Conservation (phyloP, 2,888 invertebrate genomes). For the Drosophila cognata region DNA sequence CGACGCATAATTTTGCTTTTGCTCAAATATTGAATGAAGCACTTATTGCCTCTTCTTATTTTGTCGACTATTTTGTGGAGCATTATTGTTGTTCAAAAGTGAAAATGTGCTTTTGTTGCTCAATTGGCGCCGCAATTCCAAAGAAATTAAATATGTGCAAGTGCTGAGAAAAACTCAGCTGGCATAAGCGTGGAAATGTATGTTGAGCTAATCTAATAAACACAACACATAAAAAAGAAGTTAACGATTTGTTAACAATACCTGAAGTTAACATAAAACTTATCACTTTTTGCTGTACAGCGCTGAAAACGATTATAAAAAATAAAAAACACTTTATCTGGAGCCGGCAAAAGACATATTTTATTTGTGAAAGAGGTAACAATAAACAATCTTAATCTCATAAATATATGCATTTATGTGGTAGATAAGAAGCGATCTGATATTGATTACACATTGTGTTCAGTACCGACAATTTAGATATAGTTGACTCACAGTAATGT, state of each 20-base stretch:
- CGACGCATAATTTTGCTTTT: slow-evolving; percentile 56
- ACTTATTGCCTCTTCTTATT: slow-evolving; percentile 17
- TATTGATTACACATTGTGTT: not conserved
- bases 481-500: not conserved
- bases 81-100: slow-evolving; percentile 50
- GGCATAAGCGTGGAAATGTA: not conserved
- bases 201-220: not conserved
- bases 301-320: not conserved
- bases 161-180: slow-evolving; percentile 28
- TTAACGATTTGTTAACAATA: not conserved
- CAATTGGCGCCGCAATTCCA: slow-evolving; percentile 60
- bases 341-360: not conserved
- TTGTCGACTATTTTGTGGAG: slow-evolving; percentile 6
- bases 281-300: not conserved
- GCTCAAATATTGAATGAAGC: slow-evolving; percentile 57
- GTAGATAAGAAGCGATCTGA: not conserved
- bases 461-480: not conserved
- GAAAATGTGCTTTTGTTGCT: slow-evolving; percentile 51
- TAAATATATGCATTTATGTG: not conserved
- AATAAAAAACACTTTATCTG: not conserved
- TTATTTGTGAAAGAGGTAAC: not conserved
- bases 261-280: not conserved
- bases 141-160: slow-evolving; percentile 38
- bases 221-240: not conserved
- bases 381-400: not conserved